phyloP scores from a whole-genome alignment of 1,140 invertebrate genomes.

The Nebria ingens region DNA sequence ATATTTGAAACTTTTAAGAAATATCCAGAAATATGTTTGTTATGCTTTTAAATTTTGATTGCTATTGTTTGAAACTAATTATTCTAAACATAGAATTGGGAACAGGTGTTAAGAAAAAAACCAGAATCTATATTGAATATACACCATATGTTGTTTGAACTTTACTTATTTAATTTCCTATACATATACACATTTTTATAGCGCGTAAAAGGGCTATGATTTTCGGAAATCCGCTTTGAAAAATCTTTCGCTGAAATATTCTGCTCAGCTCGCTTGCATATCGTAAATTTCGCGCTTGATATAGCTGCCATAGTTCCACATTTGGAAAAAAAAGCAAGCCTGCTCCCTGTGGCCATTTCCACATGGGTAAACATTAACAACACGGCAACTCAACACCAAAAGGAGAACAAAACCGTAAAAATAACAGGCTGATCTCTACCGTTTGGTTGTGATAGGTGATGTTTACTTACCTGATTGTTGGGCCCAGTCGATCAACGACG shows the following conservation, averaged over 20 bases:
- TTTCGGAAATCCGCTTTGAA: background rate
- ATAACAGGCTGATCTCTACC: background rate
- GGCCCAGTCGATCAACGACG: slow-evolving; percentile 65
- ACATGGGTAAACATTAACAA: background rate
- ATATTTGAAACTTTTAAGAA: no score
- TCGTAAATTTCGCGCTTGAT: background rate
- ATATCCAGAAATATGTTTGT: background rate
- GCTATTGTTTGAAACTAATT: no score
- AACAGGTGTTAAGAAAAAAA: no score
- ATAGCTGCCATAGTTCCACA: background rate
- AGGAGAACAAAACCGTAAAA: background rate
- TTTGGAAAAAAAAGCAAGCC: background rate
- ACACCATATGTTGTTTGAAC: no score
- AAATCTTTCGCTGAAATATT: background rate
- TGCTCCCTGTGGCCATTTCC: background rate
- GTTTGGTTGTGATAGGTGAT: no score
- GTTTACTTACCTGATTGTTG: slow-evolving; percentile 47
- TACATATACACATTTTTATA: background rate
- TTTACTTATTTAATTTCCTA: no score
- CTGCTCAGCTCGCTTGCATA: background rate
- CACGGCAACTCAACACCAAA: no score
- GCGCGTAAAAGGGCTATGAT: background rate
- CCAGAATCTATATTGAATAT: no score
- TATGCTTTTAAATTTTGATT: no score
- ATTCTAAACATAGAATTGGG: no score